These are phyloP conservation scores for Tethea ocularis DNA, from an alignment of 2,888 invertebrate species.

Conservation along the genomic window DNA sequence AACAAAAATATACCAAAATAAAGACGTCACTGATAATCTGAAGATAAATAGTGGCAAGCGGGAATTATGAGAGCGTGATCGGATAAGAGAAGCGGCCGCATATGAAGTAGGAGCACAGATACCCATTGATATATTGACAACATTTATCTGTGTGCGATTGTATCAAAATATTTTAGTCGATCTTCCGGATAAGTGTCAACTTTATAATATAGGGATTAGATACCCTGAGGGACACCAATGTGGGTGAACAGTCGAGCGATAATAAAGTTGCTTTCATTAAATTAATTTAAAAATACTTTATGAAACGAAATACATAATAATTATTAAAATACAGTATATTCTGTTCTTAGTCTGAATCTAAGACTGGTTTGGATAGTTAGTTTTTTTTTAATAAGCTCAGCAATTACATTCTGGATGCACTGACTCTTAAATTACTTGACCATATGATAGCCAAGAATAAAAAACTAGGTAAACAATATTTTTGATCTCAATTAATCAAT, in stretches of 20 bases:
- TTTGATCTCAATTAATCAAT: too few relatives aligned
- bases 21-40: conserved; percentile 75
- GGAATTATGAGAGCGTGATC: conserved; percentile 63
- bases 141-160: conserved; percentile 78
- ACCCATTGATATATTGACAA: conserved; percentile 74
- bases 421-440: too few relatives aligned
- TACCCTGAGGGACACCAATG: conserved; percentile 43
- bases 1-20: conserved; percentile 62
- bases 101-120: conserved; percentile 36
- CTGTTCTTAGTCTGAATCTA: too few relatives aligned
- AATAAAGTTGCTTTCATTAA: neutral
- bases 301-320: too few relatives aligned
- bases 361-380: too few relatives aligned
- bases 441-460: too few relatives aligned
- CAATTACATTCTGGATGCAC: too few relatives aligned
- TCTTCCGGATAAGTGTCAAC: conserved; percentile 74
- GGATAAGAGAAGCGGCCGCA: conserved; percentile 47
- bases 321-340: too few relatives aligned
- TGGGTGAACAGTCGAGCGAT: conserved; percentile 38
- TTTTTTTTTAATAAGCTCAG: too few relatives aligned
- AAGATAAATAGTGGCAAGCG: conserved; percentile 71
- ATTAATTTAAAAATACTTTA: too few relatives aligned
- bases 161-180: conserved; percentile 81
- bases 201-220: conserved; percentile 56
- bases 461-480: too few relatives aligned